phyloP scores from a whole-genome alignment of 2,797 vertebrate species.

The Pangasius krempfi region DNA sequence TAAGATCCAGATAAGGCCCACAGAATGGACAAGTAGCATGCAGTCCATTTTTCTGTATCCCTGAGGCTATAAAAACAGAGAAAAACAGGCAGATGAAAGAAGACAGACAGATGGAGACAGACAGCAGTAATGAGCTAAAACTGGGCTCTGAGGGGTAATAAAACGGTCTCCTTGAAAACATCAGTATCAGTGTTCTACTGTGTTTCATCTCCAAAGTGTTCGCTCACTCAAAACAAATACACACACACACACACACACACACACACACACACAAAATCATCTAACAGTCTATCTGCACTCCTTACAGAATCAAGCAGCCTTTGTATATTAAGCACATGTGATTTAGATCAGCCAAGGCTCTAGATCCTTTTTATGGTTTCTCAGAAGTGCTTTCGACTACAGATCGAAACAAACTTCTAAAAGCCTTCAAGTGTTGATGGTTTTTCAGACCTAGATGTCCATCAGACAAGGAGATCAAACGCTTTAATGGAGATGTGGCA shows the following conservation, averaged over 20 bases:
- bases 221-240: not conserved
- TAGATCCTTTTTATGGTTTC: not conserved
- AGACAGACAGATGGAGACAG: slow-evolving; percentile 30
- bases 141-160: slow-evolving; percentile 23
- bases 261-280: not conserved
- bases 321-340: not conserved
- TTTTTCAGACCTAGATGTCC: not conserved
- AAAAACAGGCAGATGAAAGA: not conserved
- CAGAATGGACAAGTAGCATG: not conserved
- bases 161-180: slow-evolving; percentile 16
- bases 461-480: not conserved
- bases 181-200: not conserved
- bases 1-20: not conserved
- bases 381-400: not conserved
- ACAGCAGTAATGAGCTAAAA: slow-evolving; percentile 10
- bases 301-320: not conserved
- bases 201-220: not conserved
- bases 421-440: not conserved
- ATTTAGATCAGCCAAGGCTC: not conserved
- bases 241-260: not conserved
- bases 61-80: not conserved
- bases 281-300: not conserved
- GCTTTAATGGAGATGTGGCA: not conserved
- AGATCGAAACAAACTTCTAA: not conserved
- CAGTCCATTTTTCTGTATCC: not conserved